A percentile compares a stretch with the other conserved stretches of the same genome.
These are phyloP conservation scores for Ecdyonurus torrentis DNA, from an alignment of 2,888 invertebrate genomes.

Conservation along the genomic window DNA sequence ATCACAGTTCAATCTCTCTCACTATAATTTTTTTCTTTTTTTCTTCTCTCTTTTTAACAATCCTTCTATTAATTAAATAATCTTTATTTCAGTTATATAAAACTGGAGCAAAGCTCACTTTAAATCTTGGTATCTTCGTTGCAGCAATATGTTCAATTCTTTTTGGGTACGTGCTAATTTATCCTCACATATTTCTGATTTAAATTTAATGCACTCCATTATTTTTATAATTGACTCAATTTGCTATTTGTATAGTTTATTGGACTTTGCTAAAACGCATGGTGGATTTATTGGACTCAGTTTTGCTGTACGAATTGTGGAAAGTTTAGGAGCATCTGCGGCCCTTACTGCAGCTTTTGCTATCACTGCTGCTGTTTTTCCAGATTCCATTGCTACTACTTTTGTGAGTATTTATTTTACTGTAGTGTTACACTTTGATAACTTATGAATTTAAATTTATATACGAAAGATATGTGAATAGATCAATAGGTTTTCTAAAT, in stretches of 20 bases:
- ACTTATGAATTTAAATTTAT: no score
- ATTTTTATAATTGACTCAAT: conserved; percentile 3
- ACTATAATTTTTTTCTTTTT: no score
- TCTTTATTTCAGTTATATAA: conserved; percentile 28
- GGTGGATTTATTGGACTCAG: conserved; percentile 26
- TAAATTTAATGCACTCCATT: no score
- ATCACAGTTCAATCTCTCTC: no score
- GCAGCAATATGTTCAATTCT: conserved; percentile 29
- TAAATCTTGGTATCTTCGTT: conserved; percentile 27
- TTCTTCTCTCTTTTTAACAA: no score
- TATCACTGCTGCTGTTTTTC: conserved; percentile 30
- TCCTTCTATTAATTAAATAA: no score
- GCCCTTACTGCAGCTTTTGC: conserved; percentile 30
- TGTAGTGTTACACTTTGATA: no score
- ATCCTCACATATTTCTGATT: no score
- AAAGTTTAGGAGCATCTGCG: conserved; percentile 27
- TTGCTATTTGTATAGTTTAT: conserved; percentile 16
- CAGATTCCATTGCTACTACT: conserved; percentile 29
- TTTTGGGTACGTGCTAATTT: conserved; percentile 28
- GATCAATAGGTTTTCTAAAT: not conserved
- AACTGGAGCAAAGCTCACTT: conserved; percentile 27
- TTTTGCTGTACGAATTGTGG: conserved; percentile 27
- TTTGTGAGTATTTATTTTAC: conserved; percentile 34
- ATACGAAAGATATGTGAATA: not conserved
- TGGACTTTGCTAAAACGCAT: conserved; percentile 19